These are phyloP conservation scores for Nothobranchius furzeri DNA, from an alignment of 2,113 vertebrate genomes.

Conservation along the genomic window DNA sequence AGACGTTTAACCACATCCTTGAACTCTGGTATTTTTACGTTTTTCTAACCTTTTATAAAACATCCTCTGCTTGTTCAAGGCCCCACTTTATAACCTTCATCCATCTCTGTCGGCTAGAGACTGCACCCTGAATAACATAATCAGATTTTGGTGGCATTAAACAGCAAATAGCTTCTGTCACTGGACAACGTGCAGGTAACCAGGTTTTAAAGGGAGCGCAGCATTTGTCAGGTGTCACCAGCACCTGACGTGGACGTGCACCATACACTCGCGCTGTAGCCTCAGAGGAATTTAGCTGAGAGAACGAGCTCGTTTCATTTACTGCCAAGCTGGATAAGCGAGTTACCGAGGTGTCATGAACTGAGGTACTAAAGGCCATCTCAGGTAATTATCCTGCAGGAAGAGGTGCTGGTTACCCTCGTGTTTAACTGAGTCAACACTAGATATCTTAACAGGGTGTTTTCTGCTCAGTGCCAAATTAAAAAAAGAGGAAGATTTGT, in stretches of 20 bases:
- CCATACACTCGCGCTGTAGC: constrained; percentile 29
- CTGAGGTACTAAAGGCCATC: constrained; percentile 18
- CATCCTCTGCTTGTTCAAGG: constrained; percentile 46
- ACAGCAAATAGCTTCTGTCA: constrained; percentile 67
- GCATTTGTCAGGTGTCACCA: constrained; percentile 78
- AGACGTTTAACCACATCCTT: constrained; percentile 58
- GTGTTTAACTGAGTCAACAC: neutral
- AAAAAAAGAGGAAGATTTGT: too few relatives aligned
- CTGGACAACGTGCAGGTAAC: constrained; percentile 67
- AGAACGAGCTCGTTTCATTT: constrained; percentile 51
- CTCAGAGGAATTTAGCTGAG: constrained; percentile 46
- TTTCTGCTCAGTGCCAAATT: neutral
- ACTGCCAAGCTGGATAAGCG: constrained; percentile 46
- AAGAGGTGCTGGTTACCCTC: neutral
- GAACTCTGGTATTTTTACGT: constrained; percentile 63
- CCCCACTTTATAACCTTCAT: constrained; percentile 71
- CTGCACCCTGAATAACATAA: constrained; percentile 70
- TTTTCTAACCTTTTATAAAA: constrained; percentile 74
- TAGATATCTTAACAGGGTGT: too few relatives aligned
- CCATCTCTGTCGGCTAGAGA: constrained; percentile 69
- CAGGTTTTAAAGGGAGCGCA: constrained; percentile 63
- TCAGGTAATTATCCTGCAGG: constrained; percentile 24
- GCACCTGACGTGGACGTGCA: constrained; percentile 46
- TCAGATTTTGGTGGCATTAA: constrained; percentile 77
- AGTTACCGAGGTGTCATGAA: constrained; percentile 58